A percentile compares a stretch with the other conserved stretches of the same genome.
Conservation (phyloP, 2,797 vertebrate genomes). For the Macroramphosus scolopax region DNA sequence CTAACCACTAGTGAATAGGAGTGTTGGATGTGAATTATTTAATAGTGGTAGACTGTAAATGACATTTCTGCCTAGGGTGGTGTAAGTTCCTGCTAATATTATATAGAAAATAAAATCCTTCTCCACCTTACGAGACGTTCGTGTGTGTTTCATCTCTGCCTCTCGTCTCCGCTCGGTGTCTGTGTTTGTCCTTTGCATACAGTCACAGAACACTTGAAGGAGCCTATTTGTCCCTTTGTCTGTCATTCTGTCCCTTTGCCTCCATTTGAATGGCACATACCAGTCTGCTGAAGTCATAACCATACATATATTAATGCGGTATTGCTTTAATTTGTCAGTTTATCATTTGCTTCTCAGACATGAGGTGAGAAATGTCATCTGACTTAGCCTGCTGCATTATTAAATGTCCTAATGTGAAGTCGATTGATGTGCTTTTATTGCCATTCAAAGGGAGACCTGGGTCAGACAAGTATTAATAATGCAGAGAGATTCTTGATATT, state of each 20-base stretch:
- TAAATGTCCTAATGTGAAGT: constrained; percentile 22
- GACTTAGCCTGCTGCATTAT: constrained; percentile 38
- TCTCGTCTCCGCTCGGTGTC: not conserved
- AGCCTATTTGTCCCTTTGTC: not conserved
- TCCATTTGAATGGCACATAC: not conserved
- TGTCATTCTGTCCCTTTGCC: not conserved
- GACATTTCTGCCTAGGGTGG: constrained; percentile 45
- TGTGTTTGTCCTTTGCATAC: constrained; percentile 6
- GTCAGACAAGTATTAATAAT: constrained; percentile 59
- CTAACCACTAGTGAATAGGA: constrained; percentile 71
- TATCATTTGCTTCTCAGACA: constrained; percentile 27
- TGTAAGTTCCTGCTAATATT: constrained; percentile 53
- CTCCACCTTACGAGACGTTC: constrained; percentile 38
- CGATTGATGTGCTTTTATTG: constrained; percentile 36
- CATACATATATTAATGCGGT: constrained; percentile 12
- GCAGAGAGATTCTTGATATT: no score
- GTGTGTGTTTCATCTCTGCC: constrained; percentile 18
- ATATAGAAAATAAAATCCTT: constrained; percentile 55
- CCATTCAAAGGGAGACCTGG: constrained; percentile 17
- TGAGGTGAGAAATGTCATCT: constrained; percentile 22
- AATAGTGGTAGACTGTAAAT: constrained; percentile 51
- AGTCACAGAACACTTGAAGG: not conserved
- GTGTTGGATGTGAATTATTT: constrained; percentile 64
- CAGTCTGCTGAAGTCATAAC: constrained; percentile 7
- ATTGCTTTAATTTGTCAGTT: constrained; percentile 16